These are phyloP conservation scores for Sebastes trivittatus DNA, from an alignment of 2,797 vertebrate species.

Conservation along the genomic window DNA sequence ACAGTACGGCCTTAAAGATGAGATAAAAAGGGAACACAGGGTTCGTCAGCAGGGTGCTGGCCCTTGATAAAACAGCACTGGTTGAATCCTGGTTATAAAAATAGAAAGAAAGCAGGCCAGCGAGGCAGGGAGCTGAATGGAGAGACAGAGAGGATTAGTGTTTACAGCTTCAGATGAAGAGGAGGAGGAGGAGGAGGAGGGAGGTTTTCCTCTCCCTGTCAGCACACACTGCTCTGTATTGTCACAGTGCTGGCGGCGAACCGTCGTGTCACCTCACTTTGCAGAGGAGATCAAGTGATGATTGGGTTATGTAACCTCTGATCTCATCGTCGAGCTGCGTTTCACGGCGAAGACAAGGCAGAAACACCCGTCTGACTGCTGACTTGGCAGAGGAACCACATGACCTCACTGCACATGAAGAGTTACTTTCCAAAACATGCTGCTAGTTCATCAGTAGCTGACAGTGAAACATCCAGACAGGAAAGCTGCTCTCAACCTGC, in stretches of 20 bases:
- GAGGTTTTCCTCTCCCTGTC: slow-evolving; percentile 1
- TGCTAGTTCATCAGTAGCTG: not conserved
- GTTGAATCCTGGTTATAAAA: not conserved
- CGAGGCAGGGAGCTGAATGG: not conserved
- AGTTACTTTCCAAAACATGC: not conserved
- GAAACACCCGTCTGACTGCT: not conserved
- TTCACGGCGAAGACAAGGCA: not conserved
- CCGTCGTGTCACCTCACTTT: not conserved
- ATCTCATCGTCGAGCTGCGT: not conserved
- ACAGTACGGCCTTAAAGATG: not conserved
- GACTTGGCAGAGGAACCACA: not conserved
- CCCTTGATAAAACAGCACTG: not conserved
- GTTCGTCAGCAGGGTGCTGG: not conserved
- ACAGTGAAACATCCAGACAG: not conserved
- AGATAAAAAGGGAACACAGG: not conserved
- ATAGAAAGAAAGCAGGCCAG: not conserved
- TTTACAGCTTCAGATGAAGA: not conserved
- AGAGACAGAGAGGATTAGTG: slow-evolving; percentile 16
- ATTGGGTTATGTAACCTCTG: slow-evolving; percentile 15
- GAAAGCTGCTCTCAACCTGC: not conserved
- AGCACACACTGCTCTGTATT: not conserved
- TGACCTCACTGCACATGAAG: not conserved
- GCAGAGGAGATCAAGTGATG: not conserved
- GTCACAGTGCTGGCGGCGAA: not conserved
- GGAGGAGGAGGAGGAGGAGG: not conserved